Evolutionary conservation across 2,888 invertebrate genomes (phyloP).

Genomic region (Eilema caniola): DNA sequence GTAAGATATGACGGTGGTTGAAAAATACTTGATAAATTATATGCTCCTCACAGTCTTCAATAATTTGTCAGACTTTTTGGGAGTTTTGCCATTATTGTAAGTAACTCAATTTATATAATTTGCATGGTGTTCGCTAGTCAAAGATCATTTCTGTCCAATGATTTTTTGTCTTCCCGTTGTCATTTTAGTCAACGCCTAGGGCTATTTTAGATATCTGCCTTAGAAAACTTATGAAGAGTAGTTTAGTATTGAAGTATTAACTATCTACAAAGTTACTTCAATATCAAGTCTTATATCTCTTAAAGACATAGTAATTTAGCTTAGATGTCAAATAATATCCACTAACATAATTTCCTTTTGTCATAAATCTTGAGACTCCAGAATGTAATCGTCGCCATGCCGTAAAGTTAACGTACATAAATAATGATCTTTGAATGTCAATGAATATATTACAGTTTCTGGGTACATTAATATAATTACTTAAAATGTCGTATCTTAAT

Average conservation of each 20-base stretch:
- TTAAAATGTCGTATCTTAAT: neutral
- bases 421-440: constrained; percentile 15
- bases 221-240: neutral
- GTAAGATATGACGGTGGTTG: too few relatives aligned
- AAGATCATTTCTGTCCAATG: neutral
- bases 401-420: constrained; percentile 15
- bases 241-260: neutral
- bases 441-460: constrained; percentile 19
- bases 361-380: constrained; percentile 4
- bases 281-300: neutral
- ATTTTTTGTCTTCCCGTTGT: neutral
- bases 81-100: neutral
- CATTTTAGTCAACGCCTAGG: neutral
- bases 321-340: constrained; percentile 6
- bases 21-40: too few relatives aligned
- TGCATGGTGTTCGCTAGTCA: neutral
- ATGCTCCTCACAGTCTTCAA: neutral
- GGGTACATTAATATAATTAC: constrained; percentile 4
- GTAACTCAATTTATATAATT: neutral
- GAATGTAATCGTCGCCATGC: constrained; percentile 12
- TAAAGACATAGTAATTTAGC: neutral
- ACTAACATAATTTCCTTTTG: constrained; percentile 9
- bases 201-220: neutral
- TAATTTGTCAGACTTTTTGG: neutral
- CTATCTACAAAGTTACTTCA: neutral